Evolutionary conservation across 2,888 invertebrate species (phyloP).

Genomic region (Diarsia mendica): DNA sequence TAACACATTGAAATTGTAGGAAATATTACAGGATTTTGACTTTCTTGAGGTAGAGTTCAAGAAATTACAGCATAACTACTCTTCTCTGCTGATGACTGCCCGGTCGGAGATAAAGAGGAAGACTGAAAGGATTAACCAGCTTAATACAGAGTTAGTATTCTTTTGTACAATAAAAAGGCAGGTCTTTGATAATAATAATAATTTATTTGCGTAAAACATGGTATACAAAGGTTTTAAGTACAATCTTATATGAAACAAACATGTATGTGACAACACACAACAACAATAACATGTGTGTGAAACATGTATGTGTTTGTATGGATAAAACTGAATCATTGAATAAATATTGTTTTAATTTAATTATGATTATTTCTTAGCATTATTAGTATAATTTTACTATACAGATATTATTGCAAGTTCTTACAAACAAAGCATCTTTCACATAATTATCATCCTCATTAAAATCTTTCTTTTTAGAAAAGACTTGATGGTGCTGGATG

Average conservation of each 20-base stretch:
- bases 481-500: constrained; percentile 78
- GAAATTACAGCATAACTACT: constrained; percentile 81
- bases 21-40: constrained; percentile 87
- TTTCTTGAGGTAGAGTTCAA: constrained; percentile 78
- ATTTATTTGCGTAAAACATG: too few relatives aligned
- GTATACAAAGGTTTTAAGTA: too few relatives aligned
- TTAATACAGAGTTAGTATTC: constrained; percentile 83
- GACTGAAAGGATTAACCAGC: constrained; percentile 78
- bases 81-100: constrained; percentile 84
- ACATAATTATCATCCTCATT: constrained; percentile 18
- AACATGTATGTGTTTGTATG: too few relatives aligned
- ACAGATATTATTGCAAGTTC: too few relatives aligned
- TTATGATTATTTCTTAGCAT: too few relatives aligned
- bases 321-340: neutral
- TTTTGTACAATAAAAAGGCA: neutral
- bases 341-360: too few relatives aligned
- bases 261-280: too few relatives aligned
- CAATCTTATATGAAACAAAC: too few relatives aligned
- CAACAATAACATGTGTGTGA: too few relatives aligned
- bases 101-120: constrained; percentile 85
- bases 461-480: constrained; percentile 76
- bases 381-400: too few relatives aligned
- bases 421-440: neutral
- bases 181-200: too few relatives aligned
- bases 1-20: constrained; percentile 86